These are phyloP conservation scores for Myotis myotis DNA, from an alignment of 2,797 vertebrate species.

Conservation along the genomic window DNA sequence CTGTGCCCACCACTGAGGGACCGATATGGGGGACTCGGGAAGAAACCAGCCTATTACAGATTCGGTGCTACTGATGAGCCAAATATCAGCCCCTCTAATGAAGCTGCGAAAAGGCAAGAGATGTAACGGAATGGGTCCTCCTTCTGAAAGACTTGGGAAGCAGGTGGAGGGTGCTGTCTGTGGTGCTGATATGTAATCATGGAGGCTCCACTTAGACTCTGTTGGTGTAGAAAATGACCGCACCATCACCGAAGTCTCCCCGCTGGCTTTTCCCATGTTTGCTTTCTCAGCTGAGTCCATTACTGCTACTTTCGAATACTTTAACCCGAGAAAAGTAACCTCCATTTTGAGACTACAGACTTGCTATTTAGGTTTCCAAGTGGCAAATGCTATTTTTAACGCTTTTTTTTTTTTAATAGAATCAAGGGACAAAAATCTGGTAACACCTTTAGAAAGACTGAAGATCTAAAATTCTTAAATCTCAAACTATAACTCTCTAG, in stretches of 20 bases:
- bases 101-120: not conserved
- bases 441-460: conserved; percentile 9
- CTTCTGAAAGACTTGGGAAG: not conserved
- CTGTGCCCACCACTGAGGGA: not conserved
- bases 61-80: not conserved
- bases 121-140: not conserved
- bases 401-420: conserved; percentile 28
- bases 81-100: not conserved
- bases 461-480: conserved; percentile 35
- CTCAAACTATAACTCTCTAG: not conserved
- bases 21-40: rapidly evolving
- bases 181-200: not conserved
- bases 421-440: conserved; percentile 47
- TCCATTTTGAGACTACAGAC: conserved; percentile 15
- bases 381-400: conserved; percentile 42
- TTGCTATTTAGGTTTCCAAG: conserved; percentile 16
- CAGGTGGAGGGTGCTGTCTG: not conserved
- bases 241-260: not conserved
- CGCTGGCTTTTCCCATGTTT: not conserved
- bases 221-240: not conserved
- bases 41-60: not conserved
- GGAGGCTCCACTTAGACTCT: not conserved
- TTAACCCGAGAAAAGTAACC: not conserved
- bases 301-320: not conserved
- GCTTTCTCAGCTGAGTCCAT: not conserved